Base-by-base conservation (phyloP, 2,113 vertebrate genomes). In the Micronycteris hirsuta region DNA sequence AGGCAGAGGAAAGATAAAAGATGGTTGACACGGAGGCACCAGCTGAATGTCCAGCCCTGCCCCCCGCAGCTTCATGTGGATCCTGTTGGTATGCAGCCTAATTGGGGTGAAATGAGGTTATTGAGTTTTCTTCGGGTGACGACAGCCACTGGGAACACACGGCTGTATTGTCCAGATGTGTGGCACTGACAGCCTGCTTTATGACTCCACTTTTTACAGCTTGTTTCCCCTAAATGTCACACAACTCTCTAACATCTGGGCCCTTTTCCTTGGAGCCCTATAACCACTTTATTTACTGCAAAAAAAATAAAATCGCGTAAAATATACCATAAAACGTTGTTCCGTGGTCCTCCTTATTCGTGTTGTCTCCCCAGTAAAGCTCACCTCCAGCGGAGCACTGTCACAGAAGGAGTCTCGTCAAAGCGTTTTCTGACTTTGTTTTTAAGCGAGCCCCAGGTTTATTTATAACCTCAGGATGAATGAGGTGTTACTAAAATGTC, bases 61-160 rank as follows among this genome's bases (percentile, higher is more conserved):
- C 85, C 91, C 85, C 81, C 28, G 78, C 81, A 84, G 89, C 95
- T 96, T 89, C 96, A 97, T 88, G 97, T 54, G 95, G 96, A 98
- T 97, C 97, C 97, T 90, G 71, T 83, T 97, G 97, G 98, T 98
- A 98, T 98, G 98, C 96, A 87, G 97, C 97, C 98, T 99, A 99
- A 99, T 98, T 98, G 98, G 98, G 98, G 98, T 98, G 98, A 98
- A 98, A 98, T 98, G 97, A 98, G 98, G 98, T 98, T 98, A 98
- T 97, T 98, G 98, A 97, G 97, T 98, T 98, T 98, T 98, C 98
- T 96, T 86, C 80, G 97, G 98, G 98, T 96, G 98, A 98, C 97
- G 98, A 99, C 98, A 98, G 98, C 97, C 90, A 84, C 97, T 86
- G 1, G 98, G 98, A 98, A 98, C 98, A 98, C 97, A 98, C 98